These are phyloP conservation scores for Drosophila gunungcola DNA, from an alignment of 1,140 invertebrate species.

Conservation along the genomic window DNA sequence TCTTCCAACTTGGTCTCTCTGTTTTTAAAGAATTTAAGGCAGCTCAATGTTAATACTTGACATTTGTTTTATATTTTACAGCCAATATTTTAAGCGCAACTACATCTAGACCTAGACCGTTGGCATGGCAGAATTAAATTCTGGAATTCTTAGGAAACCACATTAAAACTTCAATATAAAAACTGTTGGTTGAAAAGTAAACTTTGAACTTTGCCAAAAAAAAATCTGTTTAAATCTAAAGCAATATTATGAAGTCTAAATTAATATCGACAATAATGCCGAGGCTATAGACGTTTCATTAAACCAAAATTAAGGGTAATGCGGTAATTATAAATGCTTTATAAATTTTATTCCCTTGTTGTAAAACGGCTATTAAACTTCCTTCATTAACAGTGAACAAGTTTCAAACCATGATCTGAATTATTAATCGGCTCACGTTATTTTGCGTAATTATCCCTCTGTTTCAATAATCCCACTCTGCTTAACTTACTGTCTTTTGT, in stretches of 20 bases:
- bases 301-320: too few species aligned
- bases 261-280: too few species aligned
- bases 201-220: too few species aligned
- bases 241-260: too few species aligned
- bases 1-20: slow-evolving; percentile 1
- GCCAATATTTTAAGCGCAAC: slow-evolving; percentile 50
- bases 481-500: slow-evolving; percentile 42
- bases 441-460: slow-evolving; percentile 1
- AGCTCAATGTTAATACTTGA: slow-evolving; percentile 55
- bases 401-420: background rate
- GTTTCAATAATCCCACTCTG: slow-evolving; percentile 4
- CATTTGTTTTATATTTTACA: slow-evolving; percentile 58
- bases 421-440: background rate
- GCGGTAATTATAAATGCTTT: too few species aligned
- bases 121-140: background rate
- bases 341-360: background rate
- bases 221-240: too few species aligned
- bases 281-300: too few species aligned
- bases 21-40: slow-evolving; percentile 52
- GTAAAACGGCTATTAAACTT: background rate
- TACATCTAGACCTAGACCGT: too few species aligned
- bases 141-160: slow-evolving; percentile 49
- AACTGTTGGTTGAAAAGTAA: background rate
- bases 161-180: slow-evolving; percentile 47
- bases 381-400: background rate